Conservation (phyloP, 2,113 vertebrate genomes). For the Romanogobio albipinnatus region DNA sequence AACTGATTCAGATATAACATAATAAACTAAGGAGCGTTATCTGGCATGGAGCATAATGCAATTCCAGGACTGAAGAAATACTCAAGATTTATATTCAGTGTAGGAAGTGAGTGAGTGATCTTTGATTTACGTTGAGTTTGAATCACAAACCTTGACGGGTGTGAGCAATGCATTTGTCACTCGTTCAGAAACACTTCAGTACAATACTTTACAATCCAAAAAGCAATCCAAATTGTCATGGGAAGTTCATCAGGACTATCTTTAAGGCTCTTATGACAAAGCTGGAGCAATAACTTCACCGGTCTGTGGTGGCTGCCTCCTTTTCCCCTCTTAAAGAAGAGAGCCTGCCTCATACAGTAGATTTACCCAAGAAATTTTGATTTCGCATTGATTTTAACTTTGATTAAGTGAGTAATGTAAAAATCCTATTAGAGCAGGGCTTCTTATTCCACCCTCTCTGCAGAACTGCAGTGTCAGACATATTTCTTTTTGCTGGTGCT, state of each 20-base stretch:
- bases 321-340: background rate
- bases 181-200: background rate
- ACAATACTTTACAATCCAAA: background rate
- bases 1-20: slow-evolving; percentile 43
- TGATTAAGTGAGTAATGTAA: slow-evolving; percentile 54
- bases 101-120: background rate
- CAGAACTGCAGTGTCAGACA: slow-evolving; percentile 41
- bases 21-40: slow-evolving; percentile 32
- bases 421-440: slow-evolving; percentile 11
- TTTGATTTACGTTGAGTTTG: slow-evolving; percentile 35
- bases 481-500: slow-evolving; percentile 1
- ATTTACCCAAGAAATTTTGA: slow-evolving; percentile 50
- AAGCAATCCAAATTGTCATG: background rate
- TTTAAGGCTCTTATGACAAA: background rate
- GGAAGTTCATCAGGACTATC: background rate
- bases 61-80: slow-evolving; percentile 35
- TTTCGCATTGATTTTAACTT: slow-evolving; percentile 44
- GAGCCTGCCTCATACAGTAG: slow-evolving; percentile 3
- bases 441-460: slow-evolving; percentile 18
- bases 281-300: background rate
- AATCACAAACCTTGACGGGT: background rate
- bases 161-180: slow-evolving; percentile 1
- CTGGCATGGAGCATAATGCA: slow-evolving; percentile 31
- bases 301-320: slow-evolving; percentile 29
- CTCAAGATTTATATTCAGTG: slow-evolving; percentile 40